Percentiles rank a stretch among this genome's conserved stretches.
Evolutionary conservation across 2,797 vertebrate species (phyloP).

Genomic region (Acomys russatus): DNA sequence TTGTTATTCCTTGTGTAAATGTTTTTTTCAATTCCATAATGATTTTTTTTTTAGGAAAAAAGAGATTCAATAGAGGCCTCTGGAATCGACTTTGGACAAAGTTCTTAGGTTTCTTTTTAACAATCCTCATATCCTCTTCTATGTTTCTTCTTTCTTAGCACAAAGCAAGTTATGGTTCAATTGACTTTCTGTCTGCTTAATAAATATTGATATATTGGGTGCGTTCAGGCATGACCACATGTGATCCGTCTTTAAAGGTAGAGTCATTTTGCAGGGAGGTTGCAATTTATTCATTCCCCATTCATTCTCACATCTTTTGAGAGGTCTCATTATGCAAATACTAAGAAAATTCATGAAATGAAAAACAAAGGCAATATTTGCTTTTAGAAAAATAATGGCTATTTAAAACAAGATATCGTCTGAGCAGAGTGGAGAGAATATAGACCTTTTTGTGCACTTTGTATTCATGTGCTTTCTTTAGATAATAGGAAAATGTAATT

Average conservation of each 20-base stretch:
- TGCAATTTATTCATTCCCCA: conserved; percentile 86
- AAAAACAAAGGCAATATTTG: conserved; percentile 72
- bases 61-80: conserved; percentile 52
- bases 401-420: conserved; percentile 68
- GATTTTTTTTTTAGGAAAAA: conserved; percentile 1
- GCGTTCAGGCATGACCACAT: conserved; percentile 78
- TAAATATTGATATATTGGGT: conserved; percentile 88
- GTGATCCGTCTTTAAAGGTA: conserved; percentile 87
- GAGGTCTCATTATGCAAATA: conserved; percentile 83
- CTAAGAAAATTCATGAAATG: conserved; percentile 76
- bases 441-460: background rate
- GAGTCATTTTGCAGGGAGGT: conserved; percentile 82
- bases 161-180: conserved; percentile 85
- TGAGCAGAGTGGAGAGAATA: conserved; percentile 6
- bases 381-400: conserved; percentile 67
- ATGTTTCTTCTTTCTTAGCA: conserved; percentile 83
- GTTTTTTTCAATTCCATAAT: conserved; percentile 67
- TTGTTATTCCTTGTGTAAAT: conserved; percentile 61
- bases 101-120: conserved; percentile 70
- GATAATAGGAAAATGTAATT: conserved; percentile 71
- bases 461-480: conserved; percentile 62
- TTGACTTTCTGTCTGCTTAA: conserved; percentile 88
- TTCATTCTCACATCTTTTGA: conserved; percentile 83
- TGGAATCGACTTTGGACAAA: conserved; percentile 63
- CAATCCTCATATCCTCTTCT: conserved; percentile 75